Percentiles rank a stretch among this genome's conserved stretches.
phyloP scores from a whole-genome alignment of 2,113 vertebrate species.

The Onychorhynchus coronatus region DNA sequence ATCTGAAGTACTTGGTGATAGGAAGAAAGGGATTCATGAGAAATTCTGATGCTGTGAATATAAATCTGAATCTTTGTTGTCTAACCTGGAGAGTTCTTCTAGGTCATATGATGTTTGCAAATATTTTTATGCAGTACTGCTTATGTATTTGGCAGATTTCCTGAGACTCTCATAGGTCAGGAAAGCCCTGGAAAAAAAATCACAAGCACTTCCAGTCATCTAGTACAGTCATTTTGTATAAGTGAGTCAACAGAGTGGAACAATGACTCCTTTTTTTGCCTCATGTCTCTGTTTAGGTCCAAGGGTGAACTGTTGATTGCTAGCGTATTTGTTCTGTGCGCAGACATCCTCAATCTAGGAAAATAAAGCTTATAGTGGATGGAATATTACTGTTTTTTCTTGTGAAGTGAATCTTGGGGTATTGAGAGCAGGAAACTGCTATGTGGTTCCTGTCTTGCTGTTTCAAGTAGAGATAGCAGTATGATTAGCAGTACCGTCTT shows the following conservation, averaged over 20 bases:
- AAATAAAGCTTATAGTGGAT: not conserved
- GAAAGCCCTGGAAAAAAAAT: not conserved
- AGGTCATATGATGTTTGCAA: not conserved
- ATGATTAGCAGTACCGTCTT: not conserved
- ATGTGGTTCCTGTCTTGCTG: not conserved
- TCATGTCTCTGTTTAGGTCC: not conserved
- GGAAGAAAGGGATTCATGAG: not conserved
- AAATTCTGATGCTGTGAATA: not conserved
- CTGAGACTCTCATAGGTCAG: not conserved
- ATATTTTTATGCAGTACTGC: not conserved
- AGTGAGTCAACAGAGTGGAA: not conserved
- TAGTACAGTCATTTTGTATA: not conserved
- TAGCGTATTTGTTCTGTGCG: not conserved
- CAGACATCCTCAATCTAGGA: not conserved
- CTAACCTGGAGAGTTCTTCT: not conserved
- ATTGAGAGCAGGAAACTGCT: not conserved
- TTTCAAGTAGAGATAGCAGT: not conserved
- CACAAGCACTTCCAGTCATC: not conserved
- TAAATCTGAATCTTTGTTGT: not conserved
- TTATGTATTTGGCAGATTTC: not conserved
- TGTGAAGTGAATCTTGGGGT: not conserved
- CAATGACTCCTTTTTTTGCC: slow-evolving; percentile 4
- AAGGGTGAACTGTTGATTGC: not conserved
- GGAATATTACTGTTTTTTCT: not conserved
- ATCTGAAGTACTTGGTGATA: not conserved